Evolutionary conservation across 2,888 invertebrate species (phyloP).

Genomic region (Branchellion lobata): DNA sequence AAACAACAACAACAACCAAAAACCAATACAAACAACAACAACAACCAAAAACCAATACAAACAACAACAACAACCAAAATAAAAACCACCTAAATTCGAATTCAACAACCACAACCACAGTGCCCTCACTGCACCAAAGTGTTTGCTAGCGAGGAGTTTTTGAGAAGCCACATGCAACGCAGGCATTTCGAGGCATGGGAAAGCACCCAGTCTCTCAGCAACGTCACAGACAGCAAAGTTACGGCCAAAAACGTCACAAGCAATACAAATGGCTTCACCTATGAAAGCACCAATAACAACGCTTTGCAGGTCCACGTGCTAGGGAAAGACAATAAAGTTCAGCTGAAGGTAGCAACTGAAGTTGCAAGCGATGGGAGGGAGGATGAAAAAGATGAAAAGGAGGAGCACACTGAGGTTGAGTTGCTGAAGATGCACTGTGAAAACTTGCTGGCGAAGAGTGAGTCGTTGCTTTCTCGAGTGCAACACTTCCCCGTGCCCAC

Average conservation of each 20-base stretch:
- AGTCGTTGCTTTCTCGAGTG: neutral
- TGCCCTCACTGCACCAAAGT: neutral
- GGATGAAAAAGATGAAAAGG: neutral
- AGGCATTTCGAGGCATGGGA: neutral
- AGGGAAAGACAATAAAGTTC: neutral
- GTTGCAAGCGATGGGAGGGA: neutral
- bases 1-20: too few relatives aligned
- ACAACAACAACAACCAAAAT: too few relatives aligned
- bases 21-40: too few relatives aligned
- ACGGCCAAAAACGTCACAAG: neutral
- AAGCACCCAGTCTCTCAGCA: neutral
- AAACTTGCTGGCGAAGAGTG: neutral
- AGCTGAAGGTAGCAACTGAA: neutral
- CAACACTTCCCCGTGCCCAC: neutral
- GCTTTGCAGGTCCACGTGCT: neutral
- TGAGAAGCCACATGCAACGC: neutral
- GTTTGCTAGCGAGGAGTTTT: neutral
- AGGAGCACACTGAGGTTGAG: neutral
- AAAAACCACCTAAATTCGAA: too few relatives aligned
- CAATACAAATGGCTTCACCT: neutral
- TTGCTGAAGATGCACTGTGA: constrained; percentile 1
- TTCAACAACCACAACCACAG: neutral
- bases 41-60: too few relatives aligned
- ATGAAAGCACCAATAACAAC: neutral
- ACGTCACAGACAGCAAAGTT: neutral